Percentiles rank a stretch among this genome's conserved stretches.
Conservation (phyloP, 1,140 invertebrate genomes). For the Neodiprion lecontei region DNA sequence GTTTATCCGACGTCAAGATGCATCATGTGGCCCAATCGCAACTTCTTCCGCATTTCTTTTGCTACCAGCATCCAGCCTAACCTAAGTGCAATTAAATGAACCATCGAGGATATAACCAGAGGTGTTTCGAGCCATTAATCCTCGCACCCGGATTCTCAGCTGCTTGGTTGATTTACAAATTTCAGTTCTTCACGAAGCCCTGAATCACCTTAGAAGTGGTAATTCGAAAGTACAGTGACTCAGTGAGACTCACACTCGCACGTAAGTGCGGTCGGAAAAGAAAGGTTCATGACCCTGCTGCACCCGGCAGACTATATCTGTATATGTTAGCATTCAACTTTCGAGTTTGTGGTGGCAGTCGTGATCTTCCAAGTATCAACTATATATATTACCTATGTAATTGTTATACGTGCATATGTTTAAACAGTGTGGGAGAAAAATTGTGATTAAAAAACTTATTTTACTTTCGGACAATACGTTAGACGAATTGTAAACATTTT, state of each 20-base stretch:
- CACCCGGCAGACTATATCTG: not conserved
- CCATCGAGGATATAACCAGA: not conserved
- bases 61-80: not conserved
- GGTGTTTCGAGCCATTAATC: not conserved
- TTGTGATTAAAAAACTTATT: no score
- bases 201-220: not conserved
- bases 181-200: not conserved
- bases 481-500: no score
- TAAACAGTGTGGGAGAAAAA: no score
- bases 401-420: no score
- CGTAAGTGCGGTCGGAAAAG: not conserved
- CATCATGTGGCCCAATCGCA: not conserved
- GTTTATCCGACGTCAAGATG: not conserved
- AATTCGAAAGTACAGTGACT: constrained; percentile 1
- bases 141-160: not conserved
- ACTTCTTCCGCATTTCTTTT: not conserved
- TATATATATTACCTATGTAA: not conserved
- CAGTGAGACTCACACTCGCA: constrained; percentile 4
- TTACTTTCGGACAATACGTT: no score
- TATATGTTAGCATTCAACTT: not conserved
- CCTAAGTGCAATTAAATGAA: not conserved
- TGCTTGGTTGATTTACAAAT: not conserved
- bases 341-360: not conserved
- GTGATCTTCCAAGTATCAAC: not conserved
- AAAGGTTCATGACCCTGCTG: not conserved